Conservation (phyloP, 2,113 vertebrate species). For the Austrofundulus limnaeus region DNA sequence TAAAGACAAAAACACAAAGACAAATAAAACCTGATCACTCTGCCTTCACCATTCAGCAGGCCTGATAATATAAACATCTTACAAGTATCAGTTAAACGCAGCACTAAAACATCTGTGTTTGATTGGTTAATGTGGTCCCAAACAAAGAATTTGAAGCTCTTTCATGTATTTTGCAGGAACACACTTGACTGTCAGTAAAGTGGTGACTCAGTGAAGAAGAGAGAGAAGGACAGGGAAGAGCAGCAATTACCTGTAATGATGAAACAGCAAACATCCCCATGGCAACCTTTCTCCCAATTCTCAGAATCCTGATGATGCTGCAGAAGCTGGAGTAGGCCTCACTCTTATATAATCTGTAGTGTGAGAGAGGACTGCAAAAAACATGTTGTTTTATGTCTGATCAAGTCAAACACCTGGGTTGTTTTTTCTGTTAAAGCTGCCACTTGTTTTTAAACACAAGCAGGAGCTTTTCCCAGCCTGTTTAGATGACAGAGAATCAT, state of each 20-base stretch:
- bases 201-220: conserved; percentile 22
- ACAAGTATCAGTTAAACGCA: too few species aligned
- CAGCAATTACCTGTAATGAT: conserved; percentile 50
- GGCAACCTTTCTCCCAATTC: conserved; percentile 55
- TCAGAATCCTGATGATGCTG: conserved; percentile 23
- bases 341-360: conserved; percentile 19
- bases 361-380: too few species aligned
- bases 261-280: conserved; percentile 58
- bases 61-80: too few species aligned
- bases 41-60: too few species aligned
- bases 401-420: too few species aligned
- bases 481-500: conserved; percentile 17
- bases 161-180: conserved; percentile 5
- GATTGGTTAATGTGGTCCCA: neutral
- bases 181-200: conserved; percentile 12
- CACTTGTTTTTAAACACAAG: neutral
- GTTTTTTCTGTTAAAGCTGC: neutral
- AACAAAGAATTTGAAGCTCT: neutral
- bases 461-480: conserved; percentile 11
- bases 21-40: too few species aligned
- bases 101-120: neutral
- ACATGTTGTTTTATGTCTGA: too few species aligned
- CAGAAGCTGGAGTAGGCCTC: conserved; percentile 14
- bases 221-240: conserved; percentile 19
- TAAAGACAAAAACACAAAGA: too few species aligned